phyloP scores from a whole-genome alignment of 2,113 vertebrate genomes.

The Probosciger aterrimus region DNA sequence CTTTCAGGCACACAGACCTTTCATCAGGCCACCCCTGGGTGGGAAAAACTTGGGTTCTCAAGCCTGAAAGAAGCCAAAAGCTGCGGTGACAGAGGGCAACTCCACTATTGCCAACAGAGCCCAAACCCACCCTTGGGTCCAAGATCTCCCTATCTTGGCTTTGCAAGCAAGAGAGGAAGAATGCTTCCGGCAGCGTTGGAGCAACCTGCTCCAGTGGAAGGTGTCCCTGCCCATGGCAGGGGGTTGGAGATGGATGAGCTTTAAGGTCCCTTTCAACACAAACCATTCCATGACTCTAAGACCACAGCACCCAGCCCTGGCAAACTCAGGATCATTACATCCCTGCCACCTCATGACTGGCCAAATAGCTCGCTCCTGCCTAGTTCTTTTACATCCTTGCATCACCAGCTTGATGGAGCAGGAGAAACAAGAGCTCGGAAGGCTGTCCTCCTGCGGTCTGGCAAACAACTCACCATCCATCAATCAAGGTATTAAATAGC shows the following conservation, averaged over 20 bases:
- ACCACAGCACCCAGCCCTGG: not conserved
- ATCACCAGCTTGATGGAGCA: not conserved
- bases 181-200: not conserved
- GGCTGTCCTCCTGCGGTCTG: not conserved
- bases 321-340: not conserved
- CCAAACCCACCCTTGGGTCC: rapidly evolving
- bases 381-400: not conserved
- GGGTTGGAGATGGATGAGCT: not conserved
- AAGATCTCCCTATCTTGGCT: not conserved
- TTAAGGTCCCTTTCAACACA: not conserved
- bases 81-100: not conserved
- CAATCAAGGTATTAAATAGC: constrained; percentile 8
- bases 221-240: not conserved
- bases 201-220: not conserved
- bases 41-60: not conserved
- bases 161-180: not conserved
- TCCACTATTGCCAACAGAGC: not conserved
- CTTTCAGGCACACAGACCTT: not conserved
- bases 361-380: not conserved
- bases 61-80: not conserved
- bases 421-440: not conserved
- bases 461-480: not conserved
- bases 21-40: not conserved
- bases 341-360: not conserved
- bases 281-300: not conserved